Base-by-base conservation (phyloP, 2,888 invertebrate species). In the Achlya flavicornis region DNA sequence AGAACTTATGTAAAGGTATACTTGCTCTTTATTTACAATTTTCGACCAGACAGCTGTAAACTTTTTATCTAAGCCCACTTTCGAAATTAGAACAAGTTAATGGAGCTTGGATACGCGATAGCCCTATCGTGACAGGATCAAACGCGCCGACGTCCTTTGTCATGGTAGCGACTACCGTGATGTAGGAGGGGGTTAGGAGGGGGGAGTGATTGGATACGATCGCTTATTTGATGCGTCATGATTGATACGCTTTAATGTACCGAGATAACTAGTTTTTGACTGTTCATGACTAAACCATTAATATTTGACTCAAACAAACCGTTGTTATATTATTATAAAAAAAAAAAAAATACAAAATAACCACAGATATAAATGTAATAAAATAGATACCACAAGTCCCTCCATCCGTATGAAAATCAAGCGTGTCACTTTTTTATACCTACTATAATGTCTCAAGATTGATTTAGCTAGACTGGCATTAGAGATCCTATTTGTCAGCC, bases 91-190 rank as follows among this genome's bases (percentile, higher is more conserved):
- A 53, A 16, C 53, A 19, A 53, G 16, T 10, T 53, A 53, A 53
- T 53, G 53, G 53, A 53, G 53, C 53, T 19, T 19, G 53, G 53
- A 1, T 53, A 19, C 19, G 53, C 53, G 53, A 53, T 53, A 66
- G 62, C 72, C 75, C 70, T 74, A 71, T 71, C 67, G 66, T 66
- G 64, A 53, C 69, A 63, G 67, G 74, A 78, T 78, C 77, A 78
- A 75, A 77, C 64, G 71, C 61, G 65, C 71, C 79, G 71, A 64
- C 66, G 64, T 69, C 70, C 75, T 73, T 66, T 73, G 69, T 73
- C 67, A 70, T 66, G 73, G 67, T 38, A 57, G 64, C 70, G 61
- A 69, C 69, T 67, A 66, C 71, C 62, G 72, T 64, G 66, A 64
- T 26, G 26, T 68, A 63, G 57, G 61, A 38, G 41, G 62, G 64